A percentile compares a stretch with the other conserved stretches of the same genome.
Evolutionary conservation across 2,797 vertebrate genomes (phyloP).

Genomic region (Amniataba percoides): DNA sequence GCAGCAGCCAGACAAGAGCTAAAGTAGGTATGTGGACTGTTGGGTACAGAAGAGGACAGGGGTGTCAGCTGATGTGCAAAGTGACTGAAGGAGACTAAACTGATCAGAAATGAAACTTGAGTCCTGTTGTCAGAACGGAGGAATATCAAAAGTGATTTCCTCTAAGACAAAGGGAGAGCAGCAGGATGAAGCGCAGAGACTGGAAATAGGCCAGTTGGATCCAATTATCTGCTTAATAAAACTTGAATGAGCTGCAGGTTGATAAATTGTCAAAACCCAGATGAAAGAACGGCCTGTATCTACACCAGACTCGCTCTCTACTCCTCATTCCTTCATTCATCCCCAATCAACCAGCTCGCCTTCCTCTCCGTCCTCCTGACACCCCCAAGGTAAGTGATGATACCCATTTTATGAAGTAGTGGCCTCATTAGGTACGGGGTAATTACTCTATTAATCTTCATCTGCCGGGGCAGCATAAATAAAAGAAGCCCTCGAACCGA

Average conservation of each 20-base stretch:
- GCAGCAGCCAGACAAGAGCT: slow-evolving; percentile 21
- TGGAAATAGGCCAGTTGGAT: slow-evolving; percentile 55
- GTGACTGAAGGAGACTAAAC: not conserved
- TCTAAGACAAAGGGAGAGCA: slow-evolving; percentile 7
- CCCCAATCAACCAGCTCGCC: slow-evolving; percentile 10
- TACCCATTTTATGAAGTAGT: slow-evolving; percentile 37
- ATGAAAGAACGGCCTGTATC: slow-evolving; percentile 43
- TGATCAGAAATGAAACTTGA: slow-evolving; percentile 10
- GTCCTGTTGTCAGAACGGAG: slow-evolving; percentile 2
- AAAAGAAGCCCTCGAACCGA: slow-evolving; percentile 25
- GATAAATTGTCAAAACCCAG: slow-evolving; percentile 50
- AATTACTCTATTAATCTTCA: slow-evolving; percentile 75
- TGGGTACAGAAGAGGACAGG: not conserved
- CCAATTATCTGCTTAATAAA: slow-evolving; percentile 64
- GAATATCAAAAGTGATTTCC: not conserved
- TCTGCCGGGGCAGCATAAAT: slow-evolving; percentile 42
- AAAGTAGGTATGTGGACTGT: slow-evolving; percentile 22
- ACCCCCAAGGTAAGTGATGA: slow-evolving; percentile 57
- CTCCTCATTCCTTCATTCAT: slow-evolving; percentile 16
- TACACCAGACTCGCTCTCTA: slow-evolving; percentile 9
- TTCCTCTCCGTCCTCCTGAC: slow-evolving; percentile 1
- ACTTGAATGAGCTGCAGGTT: slow-evolving; percentile 59
- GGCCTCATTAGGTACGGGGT: slow-evolving; percentile 32
- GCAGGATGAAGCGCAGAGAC: slow-evolving; percentile 3
- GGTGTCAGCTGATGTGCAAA: slow-evolving; percentile 46